Evolutionary conservation across 2,888 invertebrate genomes (phyloP).

Genomic region (Macrophya alboannulata): DNA sequence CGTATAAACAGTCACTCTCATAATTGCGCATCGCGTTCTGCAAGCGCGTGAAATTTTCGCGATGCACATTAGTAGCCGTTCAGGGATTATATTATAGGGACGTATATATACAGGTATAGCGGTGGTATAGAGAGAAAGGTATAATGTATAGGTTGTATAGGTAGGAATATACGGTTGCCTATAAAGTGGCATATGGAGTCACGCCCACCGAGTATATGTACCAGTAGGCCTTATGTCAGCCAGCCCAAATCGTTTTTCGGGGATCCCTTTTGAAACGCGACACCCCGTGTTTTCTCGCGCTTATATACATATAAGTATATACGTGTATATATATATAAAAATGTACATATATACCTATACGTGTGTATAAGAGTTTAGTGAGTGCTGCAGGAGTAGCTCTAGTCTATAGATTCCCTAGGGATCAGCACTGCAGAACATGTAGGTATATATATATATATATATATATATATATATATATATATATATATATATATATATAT

Average conservation of each 20-base stretch:
- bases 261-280: slow-evolving; percentile 33
- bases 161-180: not conserved
- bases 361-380: slow-evolving; percentile 49
- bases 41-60: not conserved
- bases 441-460: not conserved
- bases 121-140: not conserved
- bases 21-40: not conserved
- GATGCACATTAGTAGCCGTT: too few species aligned
- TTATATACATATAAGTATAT: slow-evolving; percentile 5
- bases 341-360: not conserved
- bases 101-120: not conserved
- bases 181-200: slow-evolving; percentile 50
- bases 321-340: not conserved
- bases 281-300: slow-evolving; percentile 42
- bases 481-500: slow-evolving; percentile 7
- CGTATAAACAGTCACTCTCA: too few species aligned
- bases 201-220: slow-evolving; percentile 25
- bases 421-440: slow-evolving; percentile 43
- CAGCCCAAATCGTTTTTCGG: slow-evolving; percentile 43
- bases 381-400: slow-evolving; percentile 37
- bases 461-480: slow-evolving; percentile 1
- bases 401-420: slow-evolving; percentile 50
- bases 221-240: slow-evolving; percentile 49
- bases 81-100: too few species aligned
- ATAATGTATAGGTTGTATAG: not conserved